A percentile compares a stretch with the other conserved stretches of the same genome.
phyloP scores from a whole-genome alignment of 2,888 invertebrate genomes.

The Drosophila yooni region DNA sequence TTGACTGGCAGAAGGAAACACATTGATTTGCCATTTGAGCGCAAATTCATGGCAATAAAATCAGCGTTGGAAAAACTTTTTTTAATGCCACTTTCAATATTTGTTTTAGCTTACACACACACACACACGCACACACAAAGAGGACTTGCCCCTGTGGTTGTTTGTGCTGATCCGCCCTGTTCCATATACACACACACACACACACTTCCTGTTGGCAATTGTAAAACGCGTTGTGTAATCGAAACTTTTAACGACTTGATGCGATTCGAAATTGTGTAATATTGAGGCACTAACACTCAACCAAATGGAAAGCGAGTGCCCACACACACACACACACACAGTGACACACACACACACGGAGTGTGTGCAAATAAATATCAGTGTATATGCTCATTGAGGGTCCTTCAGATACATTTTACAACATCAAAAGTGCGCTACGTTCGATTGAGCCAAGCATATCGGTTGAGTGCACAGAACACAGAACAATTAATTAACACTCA shows the following conservation, averaged over 20 bases:
- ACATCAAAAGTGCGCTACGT: conserved; percentile 56
- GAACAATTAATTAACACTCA: conserved; percentile 31
- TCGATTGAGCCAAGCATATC: conserved; percentile 56
- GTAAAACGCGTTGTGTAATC: conserved; percentile 81
- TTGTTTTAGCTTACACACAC: conserved; percentile 62
- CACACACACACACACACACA: conserved; percentile 23
- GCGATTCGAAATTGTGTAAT: conserved; percentile 80
- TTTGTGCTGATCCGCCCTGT: conserved; percentile 25
- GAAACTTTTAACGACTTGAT: conserved; percentile 82
- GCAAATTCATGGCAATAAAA: conserved; percentile 81
- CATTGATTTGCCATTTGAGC: conserved; percentile 81
- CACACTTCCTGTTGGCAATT: conserved; percentile 58
- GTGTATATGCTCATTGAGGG: conserved; percentile 59
- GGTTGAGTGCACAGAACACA: conserved; percentile 50
- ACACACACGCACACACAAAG: conserved; percentile 12
- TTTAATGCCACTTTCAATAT: conserved; percentile 79
- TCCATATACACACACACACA: conserved; percentile 17
- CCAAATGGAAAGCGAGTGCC: conserved; percentile 56
- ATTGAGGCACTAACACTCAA: conserved; percentile 77
- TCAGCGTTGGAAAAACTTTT: conserved; percentile 67
- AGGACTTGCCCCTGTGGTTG: conserved; percentile 20
- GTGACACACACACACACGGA: conserved; percentile 1
- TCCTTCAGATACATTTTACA: conserved; percentile 74
- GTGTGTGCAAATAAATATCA: conserved; percentile 63
- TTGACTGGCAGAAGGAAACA: conserved; percentile 77